A percentile compares a stretch with the other conserved stretches of the same genome.
Conservation (phyloP, 2,888 invertebrate genomes). For the Lymantria monacha region DNA sequence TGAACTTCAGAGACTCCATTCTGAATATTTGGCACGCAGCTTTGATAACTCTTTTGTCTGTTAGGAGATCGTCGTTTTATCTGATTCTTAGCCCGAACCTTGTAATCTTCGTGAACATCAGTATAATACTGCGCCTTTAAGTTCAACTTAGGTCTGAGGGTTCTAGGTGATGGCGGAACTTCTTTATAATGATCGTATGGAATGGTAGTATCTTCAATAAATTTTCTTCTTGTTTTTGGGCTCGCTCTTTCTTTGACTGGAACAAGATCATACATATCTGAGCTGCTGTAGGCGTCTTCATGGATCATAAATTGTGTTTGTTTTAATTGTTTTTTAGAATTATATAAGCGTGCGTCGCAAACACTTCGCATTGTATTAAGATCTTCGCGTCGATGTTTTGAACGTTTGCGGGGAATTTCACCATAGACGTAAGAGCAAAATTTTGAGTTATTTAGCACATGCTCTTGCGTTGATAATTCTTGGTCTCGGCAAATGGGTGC, state of each 20-base stretch:
- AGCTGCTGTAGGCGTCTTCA: slow-evolving; percentile 52
- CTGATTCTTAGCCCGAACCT: slow-evolving; percentile 18
- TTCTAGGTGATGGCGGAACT: slow-evolving; percentile 68
- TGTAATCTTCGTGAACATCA: slow-evolving; percentile 46
- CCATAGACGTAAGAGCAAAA: slow-evolving; percentile 59
- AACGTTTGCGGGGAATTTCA: slow-evolving; percentile 20
- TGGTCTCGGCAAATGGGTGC: slow-evolving; percentile 69
- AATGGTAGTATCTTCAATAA: slow-evolving; percentile 45
- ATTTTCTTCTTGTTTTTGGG: slow-evolving; percentile 62
- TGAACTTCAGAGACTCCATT: slow-evolving; percentile 29
- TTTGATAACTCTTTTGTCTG: slow-evolving; percentile 21
- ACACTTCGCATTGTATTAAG: slow-evolving; percentile 56
- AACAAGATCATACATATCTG: slow-evolving; percentile 61
- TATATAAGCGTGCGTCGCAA: slow-evolving; percentile 63
- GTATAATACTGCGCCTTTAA: slow-evolving; percentile 56
- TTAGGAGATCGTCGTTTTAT: slow-evolving; percentile 24
- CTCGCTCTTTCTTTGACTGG: slow-evolving; percentile 73
- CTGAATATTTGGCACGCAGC: slow-evolving; percentile 24
- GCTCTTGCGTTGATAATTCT: slow-evolving; percentile 44
- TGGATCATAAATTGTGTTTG: slow-evolving; percentile 36
- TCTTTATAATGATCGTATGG: slow-evolving; percentile 51
- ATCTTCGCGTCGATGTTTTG: slow-evolving; percentile 29
- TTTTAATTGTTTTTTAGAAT: slow-evolving; percentile 43
- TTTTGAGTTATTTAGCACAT: slow-evolving; percentile 46
- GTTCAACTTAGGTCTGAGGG: slow-evolving; percentile 62